Evolutionary conservation across 2,113 vertebrate genomes (phyloP).

Genomic region (Acanthisitta chloris): DNA sequence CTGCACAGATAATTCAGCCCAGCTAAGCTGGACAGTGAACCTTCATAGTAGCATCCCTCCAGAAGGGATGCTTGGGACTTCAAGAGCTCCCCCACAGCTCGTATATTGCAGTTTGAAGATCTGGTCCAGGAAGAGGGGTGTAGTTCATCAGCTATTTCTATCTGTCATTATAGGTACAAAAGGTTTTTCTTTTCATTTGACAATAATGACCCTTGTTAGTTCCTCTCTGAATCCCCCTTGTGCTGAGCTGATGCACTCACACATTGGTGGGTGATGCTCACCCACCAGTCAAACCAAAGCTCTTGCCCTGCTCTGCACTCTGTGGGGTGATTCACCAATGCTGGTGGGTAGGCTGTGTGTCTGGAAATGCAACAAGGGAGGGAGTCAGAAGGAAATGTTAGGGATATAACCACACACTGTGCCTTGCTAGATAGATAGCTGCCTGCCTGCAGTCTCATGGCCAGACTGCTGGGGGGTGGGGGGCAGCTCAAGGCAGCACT

Average conservation of each 20-base stretch:
- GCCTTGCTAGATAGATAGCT: background rate
- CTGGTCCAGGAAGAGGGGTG: background rate
- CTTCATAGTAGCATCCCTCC: background rate
- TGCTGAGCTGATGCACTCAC: background rate
- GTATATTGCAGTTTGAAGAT: background rate
- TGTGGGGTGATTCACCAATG: accelerated
- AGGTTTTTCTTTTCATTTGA: background rate
- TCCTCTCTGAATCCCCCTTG: background rate
- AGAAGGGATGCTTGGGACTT: background rate
- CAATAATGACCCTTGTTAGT: background rate
- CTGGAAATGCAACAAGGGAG: background rate
- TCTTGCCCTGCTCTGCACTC: background rate
- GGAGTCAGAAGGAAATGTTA: background rate
- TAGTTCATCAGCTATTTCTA: background rate
- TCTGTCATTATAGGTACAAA: background rate
- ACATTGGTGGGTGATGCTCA: background rate
- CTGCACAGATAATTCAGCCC: background rate
- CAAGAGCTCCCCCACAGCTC: background rate
- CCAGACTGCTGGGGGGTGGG: accelerated
- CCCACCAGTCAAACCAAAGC: background rate
- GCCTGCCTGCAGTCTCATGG: background rate
- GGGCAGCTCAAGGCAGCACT: background rate
- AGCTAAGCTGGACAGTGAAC: background rate
- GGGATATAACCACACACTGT: background rate
- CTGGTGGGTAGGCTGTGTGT: accelerated